A percentile compares a stretch with the other conserved stretches of the same genome.
phyloP scores from a whole-genome alignment of 2,797 vertebrate species.

The Gadopsis bispinosus region DNA sequence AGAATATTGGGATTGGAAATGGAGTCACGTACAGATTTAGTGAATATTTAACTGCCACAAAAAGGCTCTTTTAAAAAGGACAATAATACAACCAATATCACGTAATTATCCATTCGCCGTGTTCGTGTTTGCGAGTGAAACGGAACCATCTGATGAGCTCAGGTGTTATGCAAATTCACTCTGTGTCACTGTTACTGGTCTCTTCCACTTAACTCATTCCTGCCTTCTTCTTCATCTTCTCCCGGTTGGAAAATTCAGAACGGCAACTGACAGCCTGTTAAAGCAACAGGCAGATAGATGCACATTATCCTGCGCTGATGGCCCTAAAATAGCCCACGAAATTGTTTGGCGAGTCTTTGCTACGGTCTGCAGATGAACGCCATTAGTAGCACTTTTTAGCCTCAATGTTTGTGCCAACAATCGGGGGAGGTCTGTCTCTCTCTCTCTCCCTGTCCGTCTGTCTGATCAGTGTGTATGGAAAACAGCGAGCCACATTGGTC shows the following conservation, averaged over 20 bases:
- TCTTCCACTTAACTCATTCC: not conserved
- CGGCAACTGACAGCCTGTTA: constrained; percentile 34
- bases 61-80: not conserved
- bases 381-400: constrained; percentile 56
- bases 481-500: constrained; percentile 55
- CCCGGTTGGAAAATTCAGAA: constrained; percentile 19
- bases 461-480: constrained; percentile 58
- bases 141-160: not conserved
- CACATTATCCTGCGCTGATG: constrained; percentile 21
- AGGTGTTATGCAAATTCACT: constrained; percentile 4
- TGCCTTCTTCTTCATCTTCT: not conserved
- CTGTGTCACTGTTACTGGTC: not conserved
- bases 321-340: constrained; percentile 12
- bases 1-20: not conserved
- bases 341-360: constrained; percentile 40
- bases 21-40: not conserved
- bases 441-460: constrained; percentile 34
- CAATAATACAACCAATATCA: no score
- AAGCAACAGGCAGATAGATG: constrained; percentile 37
- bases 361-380: constrained; percentile 58
- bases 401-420: constrained; percentile 55
- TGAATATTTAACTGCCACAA: no score
- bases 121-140: no score
- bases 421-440: constrained; percentile 61
- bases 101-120: no score